Base-by-base conservation (phyloP, 2,888 invertebrate species). In the Mayetiola destructor region DNA sequence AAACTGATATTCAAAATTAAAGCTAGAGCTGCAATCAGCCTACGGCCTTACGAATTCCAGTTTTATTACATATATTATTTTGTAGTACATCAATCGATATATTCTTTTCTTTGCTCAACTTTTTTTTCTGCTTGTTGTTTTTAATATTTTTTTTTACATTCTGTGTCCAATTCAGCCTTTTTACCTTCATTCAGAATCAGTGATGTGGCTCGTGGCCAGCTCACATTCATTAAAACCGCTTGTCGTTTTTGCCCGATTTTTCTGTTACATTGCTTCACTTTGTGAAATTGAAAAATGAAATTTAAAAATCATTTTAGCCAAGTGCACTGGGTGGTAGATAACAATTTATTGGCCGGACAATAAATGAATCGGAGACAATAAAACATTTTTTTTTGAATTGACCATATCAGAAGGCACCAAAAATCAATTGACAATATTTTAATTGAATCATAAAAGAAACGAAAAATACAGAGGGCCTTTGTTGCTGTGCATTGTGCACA, bases 11-110 rank as follows among this genome's bases (percentile, higher is more conserved):
- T n/a, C n/a, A n/a, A n/a, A n/a, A n/a, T 48, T 27, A 16, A n/a
- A 2, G 48, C 48, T 48, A 48, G 48, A n/a, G 27, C 16, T n/a
- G n/a, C 12, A 39, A 8, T 14, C 48, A n/a, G 48, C 48, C 48
- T 48, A 48, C 48, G 48, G 48, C 23, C 27, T n/a, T 2, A 9
- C 48, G 27, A 48, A 48, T 48, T 48, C 48, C 48, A 48, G 48
- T 48, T 48, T 48, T 48, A 48, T 48, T 48, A 16, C 48, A 48
- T 27, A 48, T 48, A 48, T 48, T 48, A 48, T 48, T 48, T 27
- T 32, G 8, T 23, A 27, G 42, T 42, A 27, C 27, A 48, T 48
- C 48, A 48, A 48, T 48, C 48, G 48, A 48, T 48, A 3, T 23
- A 23, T 27, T 12, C 3, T 3, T 21, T 40, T n/a, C n/a, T n/a